Conservation (phyloP, 2,113 vertebrate genomes). For the Brachionichthys hirsutus region DNA sequence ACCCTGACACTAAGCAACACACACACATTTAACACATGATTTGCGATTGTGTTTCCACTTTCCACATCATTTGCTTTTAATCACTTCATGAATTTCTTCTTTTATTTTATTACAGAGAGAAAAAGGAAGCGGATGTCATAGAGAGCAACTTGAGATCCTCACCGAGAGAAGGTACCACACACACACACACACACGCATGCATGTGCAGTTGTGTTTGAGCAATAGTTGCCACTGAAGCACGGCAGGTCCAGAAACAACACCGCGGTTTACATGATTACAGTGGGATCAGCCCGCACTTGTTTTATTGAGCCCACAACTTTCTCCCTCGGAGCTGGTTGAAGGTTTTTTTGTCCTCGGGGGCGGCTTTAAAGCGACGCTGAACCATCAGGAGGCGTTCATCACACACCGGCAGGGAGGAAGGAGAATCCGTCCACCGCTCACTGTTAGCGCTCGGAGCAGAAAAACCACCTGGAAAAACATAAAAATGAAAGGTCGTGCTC, state of each 20-base stretch:
- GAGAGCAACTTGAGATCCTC: slow-evolving; percentile 57
- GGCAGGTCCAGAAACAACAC: slow-evolving; percentile 29
- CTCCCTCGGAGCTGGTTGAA: neutral
- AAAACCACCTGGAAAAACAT: neutral
- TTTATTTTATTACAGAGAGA: slow-evolving; percentile 61
- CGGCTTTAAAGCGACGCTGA: too few relatives aligned
- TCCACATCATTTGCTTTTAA: neutral
- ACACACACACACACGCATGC: slow-evolving; percentile 5
- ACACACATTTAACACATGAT: neutral
- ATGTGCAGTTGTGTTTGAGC: slow-evolving; percentile 14
- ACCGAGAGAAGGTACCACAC: slow-evolving; percentile 72
- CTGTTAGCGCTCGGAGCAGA: too few relatives aligned
- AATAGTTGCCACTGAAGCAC: slow-evolving; percentile 21
- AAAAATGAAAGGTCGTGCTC: too few relatives aligned
- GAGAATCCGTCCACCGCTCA: too few relatives aligned
- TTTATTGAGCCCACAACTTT: slow-evolving; percentile 33
- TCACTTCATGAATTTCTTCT: neutral
- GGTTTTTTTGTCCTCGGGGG: slow-evolving; percentile 12
- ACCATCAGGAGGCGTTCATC: too few relatives aligned
- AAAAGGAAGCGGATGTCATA: slow-evolving; percentile 74
- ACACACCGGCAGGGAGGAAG: too few relatives aligned
- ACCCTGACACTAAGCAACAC: neutral
- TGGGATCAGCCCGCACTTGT: slow-evolving; percentile 48
- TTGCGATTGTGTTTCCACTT: neutral
- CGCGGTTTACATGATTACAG: slow-evolving; percentile 31